Evolutionary conservation across 2,888 invertebrate species (phyloP).

Genomic region (Phrixothrix hirtus): DNA sequence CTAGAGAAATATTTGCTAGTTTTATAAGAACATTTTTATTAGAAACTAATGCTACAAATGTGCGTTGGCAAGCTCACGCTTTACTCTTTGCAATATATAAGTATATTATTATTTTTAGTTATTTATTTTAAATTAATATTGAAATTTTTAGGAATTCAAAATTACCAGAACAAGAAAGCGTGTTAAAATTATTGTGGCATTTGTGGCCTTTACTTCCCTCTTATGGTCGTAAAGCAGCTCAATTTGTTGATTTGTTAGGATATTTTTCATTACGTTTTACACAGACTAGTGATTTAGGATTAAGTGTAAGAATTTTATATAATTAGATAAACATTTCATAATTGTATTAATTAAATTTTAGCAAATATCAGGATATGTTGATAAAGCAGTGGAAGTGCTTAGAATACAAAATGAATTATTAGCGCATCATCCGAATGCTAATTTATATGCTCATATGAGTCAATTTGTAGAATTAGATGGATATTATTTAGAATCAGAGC

Average conservation of each 20-base stretch:
- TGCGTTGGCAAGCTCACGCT: conserved; percentile 95
- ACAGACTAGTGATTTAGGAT: conserved; percentile 70
- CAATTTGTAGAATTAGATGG: conserved; percentile 96
- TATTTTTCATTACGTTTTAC: conserved; percentile 90
- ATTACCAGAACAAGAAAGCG: conserved; percentile 72
- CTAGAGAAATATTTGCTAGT: conserved; percentile 65
- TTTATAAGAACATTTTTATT: conserved; percentile 90
- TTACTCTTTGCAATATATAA: conserved; percentile 82
- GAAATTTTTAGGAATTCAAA: conserved; percentile 71
- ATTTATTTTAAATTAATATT: too few species aligned
- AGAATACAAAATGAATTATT: conserved; percentile 87
- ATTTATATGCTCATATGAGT: conserved; percentile 87
- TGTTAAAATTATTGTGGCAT: conserved; percentile 86
- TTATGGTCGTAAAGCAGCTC: conserved; percentile 92
- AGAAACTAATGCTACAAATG: conserved; percentile 89
- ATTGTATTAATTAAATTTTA: conserved; percentile 51
- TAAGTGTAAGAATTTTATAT: conserved; percentile 63
- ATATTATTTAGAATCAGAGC: conserved; percentile 94
- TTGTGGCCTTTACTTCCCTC: conserved; percentile 89
- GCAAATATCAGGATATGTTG: conserved; percentile 71
- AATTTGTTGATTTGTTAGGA: conserved; percentile 95
- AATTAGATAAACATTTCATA: too few species aligned
- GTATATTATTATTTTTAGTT: conserved; percentile 53
- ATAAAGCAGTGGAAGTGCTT: conserved; percentile 83
- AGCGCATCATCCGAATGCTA: conserved; percentile 91